Evolutionary conservation across 1,140 invertebrate species (phyloP), one percentile per base, ranked within the genome.

Genomic region (Melitaea cinxia): DNA sequence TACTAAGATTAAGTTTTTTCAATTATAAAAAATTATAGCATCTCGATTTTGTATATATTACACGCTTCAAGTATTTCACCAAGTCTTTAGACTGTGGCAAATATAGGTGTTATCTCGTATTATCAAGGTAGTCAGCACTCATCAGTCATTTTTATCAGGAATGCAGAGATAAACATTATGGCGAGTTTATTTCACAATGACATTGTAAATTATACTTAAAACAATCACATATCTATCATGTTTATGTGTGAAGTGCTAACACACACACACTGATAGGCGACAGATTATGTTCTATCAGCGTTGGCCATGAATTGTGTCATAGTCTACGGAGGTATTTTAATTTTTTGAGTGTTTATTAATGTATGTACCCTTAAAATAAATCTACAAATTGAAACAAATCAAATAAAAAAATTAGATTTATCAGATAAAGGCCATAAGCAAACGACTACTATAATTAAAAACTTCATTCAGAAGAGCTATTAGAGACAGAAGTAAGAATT

Each of bases 81-180:
- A 63, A 12, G 17, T 21, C 30, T 59, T 49, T 45, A 60, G 23
- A 28, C 42, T 47, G 15, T 53, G 53, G 66, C 65, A 42, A 61
- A 75, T 69, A 68, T 33, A 61, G 53, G 50, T 56, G 61, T 77
- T 81, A 81, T 83, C 80, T 69, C 19, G 33, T 67, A 65, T 75
- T 83, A 83, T 83, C 82, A 77, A 71, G 71, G 58, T 70, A 64
- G 65, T 77, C 49, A 30, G 69, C 67, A 70, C 69, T 77, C 82
- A 82, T 85, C 82, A 83, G 56, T 84, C 78, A 80, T 75, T 9
- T 70, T 82, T 87, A 85, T 85, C 82, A 73, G 67, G 47, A 68
- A 50, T 39, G 33, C 56, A 45, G 53, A 69, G 80, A 81, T 83
- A 81, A 80, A 73, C 67, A 68, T 24, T 69, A 67, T 64, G 24